Evolutionary conservation across 2,797 vertebrate genomes (phyloP).

Genomic region (Moxostoma hubbsi): DNA sequence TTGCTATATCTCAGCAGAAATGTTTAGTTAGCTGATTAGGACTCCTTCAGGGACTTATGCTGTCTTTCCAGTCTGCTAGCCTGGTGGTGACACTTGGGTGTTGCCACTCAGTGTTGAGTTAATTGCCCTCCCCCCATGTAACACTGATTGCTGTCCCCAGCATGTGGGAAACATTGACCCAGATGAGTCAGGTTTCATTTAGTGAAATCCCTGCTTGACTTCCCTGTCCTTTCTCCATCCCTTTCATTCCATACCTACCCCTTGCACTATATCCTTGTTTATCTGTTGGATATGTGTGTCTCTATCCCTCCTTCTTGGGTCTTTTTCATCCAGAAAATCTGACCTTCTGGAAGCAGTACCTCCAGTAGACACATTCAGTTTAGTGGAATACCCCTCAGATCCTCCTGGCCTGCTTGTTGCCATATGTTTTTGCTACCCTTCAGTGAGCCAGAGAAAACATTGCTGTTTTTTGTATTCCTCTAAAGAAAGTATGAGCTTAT

Average conservation of each 20-base stretch:
- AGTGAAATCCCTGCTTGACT: conserved; percentile 37
- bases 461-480: background rate
- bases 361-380: background rate
- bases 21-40: conserved; percentile 77
- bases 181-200: conserved; percentile 73
- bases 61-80: conserved; percentile 34
- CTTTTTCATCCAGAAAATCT: background rate
- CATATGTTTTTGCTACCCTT: background rate
- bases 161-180: conserved; percentile 58
- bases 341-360: conserved; percentile 4
- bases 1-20: conserved; percentile 37
- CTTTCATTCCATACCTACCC: background rate
- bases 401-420: background rate
- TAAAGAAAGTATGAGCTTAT: background rate
- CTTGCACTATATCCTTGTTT: conserved; percentile 6
- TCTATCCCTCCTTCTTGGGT: background rate
- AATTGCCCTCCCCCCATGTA: conserved; percentile 38
- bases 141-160: conserved; percentile 27
- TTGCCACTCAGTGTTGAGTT: conserved; percentile 35
- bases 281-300: conserved; percentile 26
- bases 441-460: conserved; percentile 19
- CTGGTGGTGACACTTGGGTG: conserved; percentile 39
- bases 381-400: background rate
- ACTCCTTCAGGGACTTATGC: conserved; percentile 51
- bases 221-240: background rate